phyloP scores from a whole-genome alignment of 2,888 invertebrate genomes.

The Phyto melanocephala region DNA sequence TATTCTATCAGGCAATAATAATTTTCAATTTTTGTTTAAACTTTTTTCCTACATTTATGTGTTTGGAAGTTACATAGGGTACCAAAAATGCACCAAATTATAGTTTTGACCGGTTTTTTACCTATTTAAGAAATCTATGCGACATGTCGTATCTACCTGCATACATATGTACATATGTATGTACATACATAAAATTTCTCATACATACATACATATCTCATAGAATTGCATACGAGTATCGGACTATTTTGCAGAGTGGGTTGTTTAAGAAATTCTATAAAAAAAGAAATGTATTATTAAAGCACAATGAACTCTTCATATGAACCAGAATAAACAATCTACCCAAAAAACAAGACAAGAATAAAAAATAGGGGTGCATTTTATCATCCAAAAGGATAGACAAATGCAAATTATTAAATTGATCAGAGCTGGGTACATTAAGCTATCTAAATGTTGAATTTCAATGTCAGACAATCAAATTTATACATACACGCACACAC shows the following conservation, averaged over 20 bases:
- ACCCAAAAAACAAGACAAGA: background rate
- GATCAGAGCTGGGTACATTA: background rate
- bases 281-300: too few species aligned
- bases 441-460: background rate
- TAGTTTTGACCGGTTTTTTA: too few species aligned
- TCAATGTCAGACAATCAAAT: constrained; percentile 49
- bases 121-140: too few species aligned
- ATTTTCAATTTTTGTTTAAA: too few species aligned
- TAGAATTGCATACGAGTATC: too few species aligned
- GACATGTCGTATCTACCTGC: too few species aligned
- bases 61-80: too few species aligned
- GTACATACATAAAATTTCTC: background rate
- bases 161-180: constrained; percentile 11
- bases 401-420: constrained; percentile 6
- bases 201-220: background rate
- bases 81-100: too few species aligned
- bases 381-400: background rate
- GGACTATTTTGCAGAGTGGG: too few species aligned
- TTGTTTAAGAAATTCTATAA: too few species aligned
- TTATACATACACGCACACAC: background rate
- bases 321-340: background rate
- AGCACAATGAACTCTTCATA: constrained; percentile 27
- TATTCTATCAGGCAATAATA: too few species aligned
- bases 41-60: too few species aligned
- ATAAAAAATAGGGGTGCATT: constrained; percentile 26